Evolutionary conservation across 2,888 invertebrate genomes (phyloP), one percentile per base, ranked within the genome.

Genomic region (Tanypteryx hageni): DNA sequence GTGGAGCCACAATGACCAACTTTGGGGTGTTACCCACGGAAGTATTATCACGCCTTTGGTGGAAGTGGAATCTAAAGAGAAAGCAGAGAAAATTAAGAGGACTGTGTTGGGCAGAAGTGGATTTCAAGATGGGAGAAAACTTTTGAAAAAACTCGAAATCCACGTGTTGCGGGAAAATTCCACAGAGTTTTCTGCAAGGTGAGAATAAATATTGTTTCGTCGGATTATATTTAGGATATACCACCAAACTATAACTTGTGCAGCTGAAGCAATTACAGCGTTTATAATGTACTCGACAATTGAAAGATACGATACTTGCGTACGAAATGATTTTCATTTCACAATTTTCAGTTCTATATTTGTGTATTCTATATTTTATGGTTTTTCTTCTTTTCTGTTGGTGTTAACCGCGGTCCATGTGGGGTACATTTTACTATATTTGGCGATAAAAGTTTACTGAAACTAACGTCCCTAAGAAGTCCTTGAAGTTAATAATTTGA

Each of bases 11-110:
- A 27, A 18, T 2, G 89, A 44, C 10, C 16, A 68, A 18, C 8
- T 10, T 7, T 89, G 89, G 89, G 89, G 89, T 14, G 13, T 89
- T 10, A 89, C 89, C 7, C 59, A 89, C 44, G 89, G 89, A 31
- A 89, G 89, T 44, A n/a, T n/a, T 56, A 59, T 89, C 44, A 44
- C 44, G 16, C 89, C 89, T 44, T 27, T 89, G 16, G 5, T 89
- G 13, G 68, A 89, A 18, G 44, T 61, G 16, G 89, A 13, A 9
- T 44, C 89, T 31, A 11, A 22, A 0, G 56, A 18, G 0, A 10
- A 18, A 11, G 13, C 9, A 64, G n/a, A n/a, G 56, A 44, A 56
- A 18, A 13, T 89, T n/a, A 8, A 64, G 11, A 56, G 64, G 56
- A 5, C 18, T 31, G 18, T 13, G n/a, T n/a, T 13, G 9, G n/a